Conservation (phyloP, 2,888 invertebrate genomes). For the Lycia hirtaria region DNA sequence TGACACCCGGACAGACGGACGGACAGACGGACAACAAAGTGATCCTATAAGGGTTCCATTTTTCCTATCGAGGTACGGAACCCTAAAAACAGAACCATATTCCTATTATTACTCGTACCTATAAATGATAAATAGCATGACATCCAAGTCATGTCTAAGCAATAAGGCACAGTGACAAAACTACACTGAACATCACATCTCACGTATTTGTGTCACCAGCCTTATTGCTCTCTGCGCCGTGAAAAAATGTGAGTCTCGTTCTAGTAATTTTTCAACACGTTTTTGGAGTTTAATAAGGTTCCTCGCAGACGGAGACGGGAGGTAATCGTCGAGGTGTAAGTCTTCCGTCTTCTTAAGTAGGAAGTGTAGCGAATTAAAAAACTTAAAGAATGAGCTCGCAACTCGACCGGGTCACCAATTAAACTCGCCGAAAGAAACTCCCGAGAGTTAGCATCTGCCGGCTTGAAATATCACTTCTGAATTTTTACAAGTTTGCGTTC, state of each 20-base stretch:
- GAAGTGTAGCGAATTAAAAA: slow-evolving; percentile 28
- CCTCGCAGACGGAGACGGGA: slow-evolving; percentile 27
- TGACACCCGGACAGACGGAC: no score
- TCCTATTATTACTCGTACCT: no score
- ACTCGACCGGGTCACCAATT: slow-evolving; percentile 8
- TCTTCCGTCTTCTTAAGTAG: slow-evolving; percentile 22
- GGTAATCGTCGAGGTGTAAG: slow-evolving; percentile 35
- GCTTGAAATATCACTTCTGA: slow-evolving; percentile 11
- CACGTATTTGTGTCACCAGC: slow-evolving; percentile 7
- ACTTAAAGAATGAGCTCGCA: slow-evolving; percentile 14
- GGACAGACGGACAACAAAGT: no score
- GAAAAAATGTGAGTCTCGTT: slow-evolving; percentile 44
- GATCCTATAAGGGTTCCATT: no score
- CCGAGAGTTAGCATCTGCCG: neutral
- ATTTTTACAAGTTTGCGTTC: slow-evolving; percentile 6
- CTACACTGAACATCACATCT: neutral
- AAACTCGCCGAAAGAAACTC: neutral
- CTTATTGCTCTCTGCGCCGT: slow-evolving; percentile 36
- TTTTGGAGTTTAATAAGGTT: slow-evolving; percentile 41
- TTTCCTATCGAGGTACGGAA: no score
- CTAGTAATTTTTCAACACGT: slow-evolving; percentile 43
- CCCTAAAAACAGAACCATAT: no score
- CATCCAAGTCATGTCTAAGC: neutral
- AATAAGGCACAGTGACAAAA: neutral
- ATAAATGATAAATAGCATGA: neutral